Conservation (phyloP, 2,888 invertebrate species). For the Drosophila ustulata region DNA sequence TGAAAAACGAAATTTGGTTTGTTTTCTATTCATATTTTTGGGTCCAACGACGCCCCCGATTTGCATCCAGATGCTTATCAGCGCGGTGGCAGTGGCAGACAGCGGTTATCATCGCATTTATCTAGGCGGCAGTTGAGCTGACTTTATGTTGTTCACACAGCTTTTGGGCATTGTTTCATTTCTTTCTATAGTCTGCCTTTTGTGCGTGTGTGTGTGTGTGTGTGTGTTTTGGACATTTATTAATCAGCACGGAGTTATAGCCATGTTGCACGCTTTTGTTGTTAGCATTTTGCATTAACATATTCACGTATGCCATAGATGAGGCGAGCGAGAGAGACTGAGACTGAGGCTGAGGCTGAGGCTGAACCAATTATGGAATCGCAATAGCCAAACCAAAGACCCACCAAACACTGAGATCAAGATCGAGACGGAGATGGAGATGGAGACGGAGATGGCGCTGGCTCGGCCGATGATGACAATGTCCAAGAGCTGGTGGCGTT, state of each 20-base stretch:
- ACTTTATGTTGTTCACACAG: constrained; percentile 1
- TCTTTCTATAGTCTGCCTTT: constrained; percentile 8
- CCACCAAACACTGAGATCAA: constrained; percentile 1
- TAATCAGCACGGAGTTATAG: constrained; percentile 53
- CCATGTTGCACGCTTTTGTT: constrained; percentile 65
- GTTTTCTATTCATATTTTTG: neutral
- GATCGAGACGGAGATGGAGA: neutral
- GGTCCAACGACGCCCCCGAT: constrained; percentile 12
- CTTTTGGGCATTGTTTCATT: constrained; percentile 21
- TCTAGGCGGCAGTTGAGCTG: neutral
- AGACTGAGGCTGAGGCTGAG: neutral
- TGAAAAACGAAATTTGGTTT: neutral
- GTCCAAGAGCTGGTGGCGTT: constrained; percentile 19
- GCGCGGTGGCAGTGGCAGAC: neutral
- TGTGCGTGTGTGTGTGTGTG: neutral
- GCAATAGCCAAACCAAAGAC: constrained; percentile 18
- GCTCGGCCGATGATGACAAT: constrained; percentile 26
- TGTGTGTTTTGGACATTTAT: constrained; percentile 46
- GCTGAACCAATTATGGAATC: constrained; percentile 56
- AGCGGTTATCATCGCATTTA: constrained; percentile 27
- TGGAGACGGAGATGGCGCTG: neutral
- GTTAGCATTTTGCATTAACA: constrained; percentile 65
- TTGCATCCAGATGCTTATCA: constrained; percentile 17
- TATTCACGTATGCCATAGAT: constrained; percentile 40
- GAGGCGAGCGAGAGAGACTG: neutral